phyloP scores from a whole-genome alignment of 2,888 invertebrate genomes.

The Teleiodes luculella region DNA sequence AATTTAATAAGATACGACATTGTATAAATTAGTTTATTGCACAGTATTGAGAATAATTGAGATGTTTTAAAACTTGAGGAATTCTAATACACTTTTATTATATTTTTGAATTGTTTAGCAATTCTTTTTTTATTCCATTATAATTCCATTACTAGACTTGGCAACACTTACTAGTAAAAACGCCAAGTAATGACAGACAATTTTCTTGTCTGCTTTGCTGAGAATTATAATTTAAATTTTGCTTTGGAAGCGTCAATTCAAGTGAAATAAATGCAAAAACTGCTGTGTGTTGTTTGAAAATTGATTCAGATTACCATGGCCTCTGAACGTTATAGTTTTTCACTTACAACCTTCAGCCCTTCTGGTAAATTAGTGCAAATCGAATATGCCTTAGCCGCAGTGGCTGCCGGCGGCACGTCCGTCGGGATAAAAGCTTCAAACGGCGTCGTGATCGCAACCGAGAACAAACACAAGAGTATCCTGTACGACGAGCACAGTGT shows the following conservation, averaged over 20 bases:
- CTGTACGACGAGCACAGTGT: slow-evolving; percentile 98
- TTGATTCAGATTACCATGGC: slow-evolving; percentile 83
- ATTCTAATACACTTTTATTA: too few species aligned
- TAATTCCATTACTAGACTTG: too few species aligned
- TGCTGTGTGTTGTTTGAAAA: neutral
- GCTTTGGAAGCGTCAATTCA: slow-evolving; percentile 42
- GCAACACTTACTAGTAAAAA: neutral
- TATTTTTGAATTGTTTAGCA: too few species aligned
- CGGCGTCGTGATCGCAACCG: slow-evolving; percentile 98
- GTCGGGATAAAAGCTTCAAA: slow-evolving; percentile 99
- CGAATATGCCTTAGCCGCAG: slow-evolving; percentile 99
- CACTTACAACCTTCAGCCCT: slow-evolving; percentile 92
- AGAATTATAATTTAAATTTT: slow-evolving; percentile 36
- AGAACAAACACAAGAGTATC: slow-evolving; percentile 98
- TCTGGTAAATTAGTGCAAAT: slow-evolving; percentile 99
- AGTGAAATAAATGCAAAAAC: slow-evolving; percentile 4
- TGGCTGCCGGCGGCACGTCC: slow-evolving; percentile 98
- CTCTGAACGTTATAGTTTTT: slow-evolving; percentile 98
- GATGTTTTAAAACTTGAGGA: too few species aligned
- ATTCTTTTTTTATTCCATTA: too few species aligned
- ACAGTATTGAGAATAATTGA: too few species aligned
- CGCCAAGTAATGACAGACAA: neutral
- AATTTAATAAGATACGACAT: too few species aligned
- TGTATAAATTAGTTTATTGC: too few species aligned
- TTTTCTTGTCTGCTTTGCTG: neutral